Base-by-base conservation (phyloP, 1,140 invertebrate species). In the Pectinophora gossypiella region DNA sequence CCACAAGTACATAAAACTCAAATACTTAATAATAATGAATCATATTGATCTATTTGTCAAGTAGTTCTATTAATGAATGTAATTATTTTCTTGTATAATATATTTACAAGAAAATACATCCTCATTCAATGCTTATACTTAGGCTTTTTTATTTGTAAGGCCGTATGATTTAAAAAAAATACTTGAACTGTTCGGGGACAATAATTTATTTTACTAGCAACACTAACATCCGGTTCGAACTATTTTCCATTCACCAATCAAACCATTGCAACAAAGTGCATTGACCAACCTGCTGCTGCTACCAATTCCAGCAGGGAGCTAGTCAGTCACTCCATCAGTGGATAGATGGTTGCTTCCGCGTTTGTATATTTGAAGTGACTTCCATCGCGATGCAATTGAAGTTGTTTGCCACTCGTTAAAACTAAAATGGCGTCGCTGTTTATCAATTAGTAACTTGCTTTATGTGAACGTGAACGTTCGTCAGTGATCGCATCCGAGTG, bases 371-470 rank as follows among this genome's bases (percentile, higher is more conserved):
- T 71, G 59, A 72, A 81, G 74, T 85, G 74, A 76, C 62, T 72
- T 75, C 61, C 61, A 61, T 61, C 72, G 72, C 72, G 70, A 86
- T 86, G 81, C 83, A 78, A 72, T 72, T 58, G 58, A 67, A 83
- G 67, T 78, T 84, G 76, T 83, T 86, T 78, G 65, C 76, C 64
- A 76, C 64, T 74, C 74, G 61, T 69, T 61, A 57, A n/a, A 84
- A 76, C 66, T 86, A 86, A 86, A 83, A 86, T 86, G 83, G 83
- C 83, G 83, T 80, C 80, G 69, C 62, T 86, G 73, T 86, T 84
- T 86, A 86, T 76, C 72, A 84, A 83, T 83, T 84, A 86, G 68
- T 38, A 42, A 56, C 66, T 75, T 68, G 64, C 69, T 77, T 57
- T 72, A 78, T 70, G 77, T 83, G 74, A 64, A 80, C 70, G 67